A percentile compares a stretch with the other conserved stretches of the same genome.
Conservation (phyloP, 2,888 invertebrate genomes). For the Polia nebulosa region DNA sequence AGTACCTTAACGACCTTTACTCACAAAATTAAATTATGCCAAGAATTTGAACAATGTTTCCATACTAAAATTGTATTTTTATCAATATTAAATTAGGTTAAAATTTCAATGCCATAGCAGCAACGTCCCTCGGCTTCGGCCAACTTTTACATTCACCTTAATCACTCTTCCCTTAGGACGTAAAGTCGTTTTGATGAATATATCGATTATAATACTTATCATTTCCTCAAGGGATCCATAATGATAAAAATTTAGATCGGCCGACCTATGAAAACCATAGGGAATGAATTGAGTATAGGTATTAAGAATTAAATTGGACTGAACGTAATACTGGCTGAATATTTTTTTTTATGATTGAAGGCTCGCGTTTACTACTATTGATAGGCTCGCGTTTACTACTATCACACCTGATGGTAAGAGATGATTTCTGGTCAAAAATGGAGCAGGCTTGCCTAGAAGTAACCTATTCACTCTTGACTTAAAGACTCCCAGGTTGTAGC, state of each 20-base stretch:
- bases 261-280: constrained; percentile 11
- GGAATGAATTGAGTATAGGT: constrained; percentile 4
- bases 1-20: too few species aligned
- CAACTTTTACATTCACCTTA: background rate
- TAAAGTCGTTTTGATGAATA: constrained; percentile 11
- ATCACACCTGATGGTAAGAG: too few species aligned
- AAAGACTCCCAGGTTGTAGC: too few species aligned
- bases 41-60: too few species aligned
- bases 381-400: too few species aligned
- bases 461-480: too few species aligned
- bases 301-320: background rate
- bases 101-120: background rate
- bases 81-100: background rate
- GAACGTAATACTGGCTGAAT: background rate
- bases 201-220: constrained; percentile 18
- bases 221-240: constrained; percentile 15
- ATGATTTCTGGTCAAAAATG: too few species aligned
- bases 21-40: too few species aligned
- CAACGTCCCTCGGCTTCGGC: background rate
- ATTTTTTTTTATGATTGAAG: too few species aligned
- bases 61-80: too few species aligned
- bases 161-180: background rate
- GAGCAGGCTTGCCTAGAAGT: too few species aligned
- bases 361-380: too few species aligned
- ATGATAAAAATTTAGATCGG: constrained; percentile 8